Conservation (phyloP, 2,113 vertebrate species). For the Gymnarchus niloticus region DNA sequence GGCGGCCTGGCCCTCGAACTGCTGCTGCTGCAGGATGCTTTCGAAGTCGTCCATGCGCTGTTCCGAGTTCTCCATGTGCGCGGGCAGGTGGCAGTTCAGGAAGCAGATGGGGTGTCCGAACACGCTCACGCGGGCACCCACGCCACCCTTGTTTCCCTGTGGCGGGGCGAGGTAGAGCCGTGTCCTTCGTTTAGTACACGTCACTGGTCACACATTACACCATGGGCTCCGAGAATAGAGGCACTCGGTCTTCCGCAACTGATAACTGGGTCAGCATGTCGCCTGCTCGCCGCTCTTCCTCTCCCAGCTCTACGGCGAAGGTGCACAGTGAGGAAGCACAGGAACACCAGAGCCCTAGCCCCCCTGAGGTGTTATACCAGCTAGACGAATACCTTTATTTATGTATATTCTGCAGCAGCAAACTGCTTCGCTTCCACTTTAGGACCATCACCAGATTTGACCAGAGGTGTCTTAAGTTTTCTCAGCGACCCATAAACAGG, state of each 20-base stretch:
- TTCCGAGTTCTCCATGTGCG: conserved; percentile 92
- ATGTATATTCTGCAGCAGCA: too few species aligned
- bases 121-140: conserved; percentile 78
- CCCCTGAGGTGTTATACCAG: too few species aligned
- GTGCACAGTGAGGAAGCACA: too few species aligned
- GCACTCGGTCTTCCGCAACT: background rate
- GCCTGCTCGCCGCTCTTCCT: too few species aligned
- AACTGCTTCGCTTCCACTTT: too few species aligned
- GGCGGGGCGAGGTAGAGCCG: background rate
- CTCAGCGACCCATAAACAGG: too few species aligned
- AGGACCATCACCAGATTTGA: background rate
- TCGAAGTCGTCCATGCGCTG: conserved; percentile 95
- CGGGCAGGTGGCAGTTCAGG: conserved; percentile 95
- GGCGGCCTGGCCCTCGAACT: conserved; percentile 80
- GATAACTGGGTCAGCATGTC: background rate
- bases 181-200: background rate
- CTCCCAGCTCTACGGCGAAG: too few species aligned
- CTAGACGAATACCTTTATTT: too few species aligned
- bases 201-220: too few species aligned
- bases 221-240: background rate
- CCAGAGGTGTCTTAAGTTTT: background rate
- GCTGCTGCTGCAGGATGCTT: conserved; percentile 93
- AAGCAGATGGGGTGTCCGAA: conserved; percentile 95
- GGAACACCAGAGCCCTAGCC: too few species aligned
- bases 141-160: conserved; percentile 95